Percentiles rank a stretch among this genome's conserved stretches.
Conservation (phyloP, 2,888 invertebrate species). For the Catotricha subobsoleta region DNA sequence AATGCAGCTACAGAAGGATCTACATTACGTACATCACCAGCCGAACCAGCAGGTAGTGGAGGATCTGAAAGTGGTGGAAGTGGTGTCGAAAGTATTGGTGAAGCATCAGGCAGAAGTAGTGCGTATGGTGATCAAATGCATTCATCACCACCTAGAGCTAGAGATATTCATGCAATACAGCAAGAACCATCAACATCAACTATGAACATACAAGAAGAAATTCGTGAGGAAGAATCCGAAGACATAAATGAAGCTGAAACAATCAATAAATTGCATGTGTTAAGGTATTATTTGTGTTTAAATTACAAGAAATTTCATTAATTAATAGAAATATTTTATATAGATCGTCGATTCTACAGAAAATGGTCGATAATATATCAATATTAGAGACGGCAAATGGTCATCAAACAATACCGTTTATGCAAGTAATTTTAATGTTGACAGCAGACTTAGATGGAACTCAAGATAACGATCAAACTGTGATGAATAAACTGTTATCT, state of each 20-base stretch:
- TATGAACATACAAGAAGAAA: conserved; percentile 9
- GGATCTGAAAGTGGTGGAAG: conserved; percentile 85
- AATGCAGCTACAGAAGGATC: conserved; percentile 88
- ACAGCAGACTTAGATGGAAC: conserved; percentile 76
- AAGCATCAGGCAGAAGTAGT: conserved; percentile 87
- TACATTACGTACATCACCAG: conserved; percentile 69
- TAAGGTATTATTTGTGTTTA: conserved; percentile 17
- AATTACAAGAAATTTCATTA: neutral
- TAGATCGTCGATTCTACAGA: conserved; percentile 44
- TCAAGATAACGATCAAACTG: conserved; percentile 59
- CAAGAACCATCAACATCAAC: conserved; percentile 15
- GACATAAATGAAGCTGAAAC: conserved; percentile 24
- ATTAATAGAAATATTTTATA: neutral
- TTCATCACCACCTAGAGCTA: conserved; percentile 23
- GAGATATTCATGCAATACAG: conserved; percentile 2
- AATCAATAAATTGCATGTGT: conserved; percentile 23
- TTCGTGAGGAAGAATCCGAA: conserved; percentile 17
- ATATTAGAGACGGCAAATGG: conserved; percentile 61
- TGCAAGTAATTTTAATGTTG: conserved; percentile 81
- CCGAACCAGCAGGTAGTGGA: conserved; percentile 51
- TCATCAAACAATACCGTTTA: conserved; percentile 72
- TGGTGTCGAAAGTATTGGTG: conserved; percentile 79
- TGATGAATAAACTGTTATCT: conserved; percentile 55
- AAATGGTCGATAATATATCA: conserved; percentile 59
- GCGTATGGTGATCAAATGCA: conserved; percentile 55